Base-by-base conservation (phyloP, 2,888 invertebrate genomes). In the Phasia obesa region DNA sequence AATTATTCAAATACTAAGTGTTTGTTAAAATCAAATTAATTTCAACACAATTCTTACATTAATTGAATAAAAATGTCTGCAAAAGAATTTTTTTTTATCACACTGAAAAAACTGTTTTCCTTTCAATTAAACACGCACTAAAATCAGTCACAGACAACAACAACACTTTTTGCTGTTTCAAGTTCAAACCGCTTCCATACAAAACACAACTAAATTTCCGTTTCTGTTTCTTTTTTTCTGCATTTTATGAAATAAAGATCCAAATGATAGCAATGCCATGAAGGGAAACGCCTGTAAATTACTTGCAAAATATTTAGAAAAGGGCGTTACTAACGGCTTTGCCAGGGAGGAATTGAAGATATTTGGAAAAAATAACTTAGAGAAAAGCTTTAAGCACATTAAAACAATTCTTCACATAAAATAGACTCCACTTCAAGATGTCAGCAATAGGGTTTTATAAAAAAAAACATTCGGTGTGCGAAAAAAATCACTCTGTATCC, bases 101-200 rank as follows among this genome's bases (percentile, higher is more conserved):
- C 13, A 51, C 5, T 47, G 42, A 31, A 76, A 79, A 67, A 77
- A 85, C 53, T 76, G 83, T 84, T 86, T 86, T 86, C 84, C 84
- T 86, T 86, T 86, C 85, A 86, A 86, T 86, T 86, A 86, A 86
- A 86, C 86, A 85, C 86, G 84, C 85, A 86, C 84, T 84, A 80
- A 85, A 79, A 79, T 71, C 75, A 76, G 67, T n/a, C n/a, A 79
- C 57, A 71, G 65, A 75, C 53, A 65, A 57, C 53, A 62, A 11
- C 17, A n/a, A 49, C 19, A 17, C 23, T 59, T 70, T 55, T 57
- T 38, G 27, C 53, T 9, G 31, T 38, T 35, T n/a, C 42, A 55
- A 59, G 57, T 57, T 44, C 9, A 70, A 67, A n/a, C 31, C 59
- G 51, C 25, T 44, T 5, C 17, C 23, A 35, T 47, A 35, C 15